Evolutionary conservation across 2,113 vertebrate species (phyloP).

Genomic region (Amia ocellicauda): DNA sequence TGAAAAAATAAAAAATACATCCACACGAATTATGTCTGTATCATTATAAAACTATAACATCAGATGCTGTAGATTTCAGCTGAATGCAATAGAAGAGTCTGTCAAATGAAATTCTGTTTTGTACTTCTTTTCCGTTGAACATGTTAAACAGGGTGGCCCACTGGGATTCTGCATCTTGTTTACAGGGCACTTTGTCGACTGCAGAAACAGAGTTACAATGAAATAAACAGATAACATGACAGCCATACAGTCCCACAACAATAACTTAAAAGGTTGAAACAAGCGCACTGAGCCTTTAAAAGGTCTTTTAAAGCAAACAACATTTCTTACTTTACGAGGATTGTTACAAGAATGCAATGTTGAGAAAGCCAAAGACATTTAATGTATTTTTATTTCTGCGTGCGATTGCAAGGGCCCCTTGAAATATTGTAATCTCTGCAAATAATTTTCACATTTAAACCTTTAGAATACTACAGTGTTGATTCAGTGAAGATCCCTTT

Average conservation of each 20-base stretch:
- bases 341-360: slow-evolving; percentile 16
- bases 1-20: slow-evolving; percentile 28
- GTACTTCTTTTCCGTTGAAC: slow-evolving; percentile 27
- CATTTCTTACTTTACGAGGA: not conserved
- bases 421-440: too few relatives aligned
- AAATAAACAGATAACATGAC: slow-evolving; percentile 58
- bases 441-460: too few relatives aligned
- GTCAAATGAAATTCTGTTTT: slow-evolving; percentile 34
- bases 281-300: slow-evolving; percentile 11
- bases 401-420: too few relatives aligned
- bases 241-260: slow-evolving; percentile 52
- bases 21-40: slow-evolving; percentile 32
- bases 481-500: too few relatives aligned
- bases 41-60: slow-evolving; percentile 21
- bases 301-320: not conserved
- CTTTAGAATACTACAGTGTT: too few relatives aligned
- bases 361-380: slow-evolving; percentile 13
- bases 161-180: slow-evolving; percentile 36
- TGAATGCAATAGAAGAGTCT: slow-evolving; percentile 26
- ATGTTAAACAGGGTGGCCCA: slow-evolving; percentile 37
- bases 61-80: slow-evolving; percentile 37
- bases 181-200: slow-evolving; percentile 48
- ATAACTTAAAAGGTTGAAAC: slow-evolving; percentile 13
- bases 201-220: slow-evolving; percentile 47
- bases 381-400: not conserved